Evolutionary conservation across 2,888 invertebrate species (phyloP).

Genomic region (Spisula solida): DNA sequence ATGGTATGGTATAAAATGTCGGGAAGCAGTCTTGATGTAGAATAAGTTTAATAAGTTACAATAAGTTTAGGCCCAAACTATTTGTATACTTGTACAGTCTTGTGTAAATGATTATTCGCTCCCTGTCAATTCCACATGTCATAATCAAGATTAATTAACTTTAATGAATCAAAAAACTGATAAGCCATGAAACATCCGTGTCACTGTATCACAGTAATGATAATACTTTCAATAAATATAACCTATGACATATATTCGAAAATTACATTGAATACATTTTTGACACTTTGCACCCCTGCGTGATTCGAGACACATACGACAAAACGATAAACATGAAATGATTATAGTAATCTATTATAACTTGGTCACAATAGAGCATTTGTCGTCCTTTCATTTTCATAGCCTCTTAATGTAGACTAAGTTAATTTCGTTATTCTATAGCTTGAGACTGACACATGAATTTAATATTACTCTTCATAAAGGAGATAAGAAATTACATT

Average conservation of each 20-base stretch:
- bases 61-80: too few relatives aligned
- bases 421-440: constrained; percentile 49
- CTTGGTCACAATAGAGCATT: constrained; percentile 41
- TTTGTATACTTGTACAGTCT: not conserved
- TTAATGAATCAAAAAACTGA: constrained; percentile 11
- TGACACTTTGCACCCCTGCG: constrained; percentile 41
- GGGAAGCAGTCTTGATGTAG: too few relatives aligned
- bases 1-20: too few relatives aligned
- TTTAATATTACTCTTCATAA: constrained; percentile 47
- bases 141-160: constrained; percentile 12
- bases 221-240: constrained; percentile 5
- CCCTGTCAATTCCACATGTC: not conserved
- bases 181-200: not conserved
- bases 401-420: constrained; percentile 45
- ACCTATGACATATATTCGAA: constrained; percentile 8
- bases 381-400: constrained; percentile 43
- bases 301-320: constrained; percentile 4
- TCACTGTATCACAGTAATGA: not conserved
- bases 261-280: constrained; percentile 30
- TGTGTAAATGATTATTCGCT: not conserved
- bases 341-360: constrained; percentile 40
- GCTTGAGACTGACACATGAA: constrained; percentile 50
- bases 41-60: too few relatives aligned
- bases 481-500: constrained; percentile 46
- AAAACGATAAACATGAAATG: constrained; percentile 35